Evolutionary conservation across 2,888 invertebrate species (phyloP).

Genomic region (Vanessa cardui): DNA sequence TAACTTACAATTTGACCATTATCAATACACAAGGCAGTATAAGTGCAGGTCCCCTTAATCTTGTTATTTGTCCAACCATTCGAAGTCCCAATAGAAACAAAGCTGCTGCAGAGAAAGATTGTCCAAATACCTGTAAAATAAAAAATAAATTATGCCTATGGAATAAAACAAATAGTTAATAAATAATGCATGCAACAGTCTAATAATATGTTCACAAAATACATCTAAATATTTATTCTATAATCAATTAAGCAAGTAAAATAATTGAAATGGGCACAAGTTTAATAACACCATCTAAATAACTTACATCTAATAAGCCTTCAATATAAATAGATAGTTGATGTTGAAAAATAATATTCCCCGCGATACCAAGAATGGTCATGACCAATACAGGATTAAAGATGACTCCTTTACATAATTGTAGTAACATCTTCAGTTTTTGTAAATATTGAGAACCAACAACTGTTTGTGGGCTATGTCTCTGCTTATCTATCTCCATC

Average conservation of each 20-base stretch:
- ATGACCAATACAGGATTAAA: constrained; percentile 95
- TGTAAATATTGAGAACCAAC: constrained; percentile 36
- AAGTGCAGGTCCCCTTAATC: constrained; percentile 89
- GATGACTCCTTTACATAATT: constrained; percentile 87
- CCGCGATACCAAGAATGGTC: constrained; percentile 95
- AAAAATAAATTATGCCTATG: too few relatives aligned
- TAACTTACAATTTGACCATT: constrained; percentile 91
- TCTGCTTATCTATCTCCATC: constrained; percentile 90
- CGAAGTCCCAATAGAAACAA: constrained; percentile 94
- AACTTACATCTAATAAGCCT: constrained; percentile 87
- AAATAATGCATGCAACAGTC: too few relatives aligned
- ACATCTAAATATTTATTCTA: not conserved
- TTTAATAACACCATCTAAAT: not conserved
- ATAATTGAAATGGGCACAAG: not conserved
- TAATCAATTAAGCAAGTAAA: not conserved
- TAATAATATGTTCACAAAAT: not conserved
- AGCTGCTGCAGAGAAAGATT: constrained; percentile 95
- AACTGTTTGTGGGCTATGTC: constrained; percentile 54
- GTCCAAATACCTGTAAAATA: constrained; percentile 86
- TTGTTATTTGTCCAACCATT: constrained; percentile 95
- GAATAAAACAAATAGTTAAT: not conserved
- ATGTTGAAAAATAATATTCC: constrained; percentile 91
- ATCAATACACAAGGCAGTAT: constrained; percentile 94
- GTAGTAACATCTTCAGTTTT: constrained; percentile 65
- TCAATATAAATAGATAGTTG: constrained; percentile 89